phyloP scores from a whole-genome alignment of 2,797 vertebrate species.

The Orientallactaga sibirica region DNA sequence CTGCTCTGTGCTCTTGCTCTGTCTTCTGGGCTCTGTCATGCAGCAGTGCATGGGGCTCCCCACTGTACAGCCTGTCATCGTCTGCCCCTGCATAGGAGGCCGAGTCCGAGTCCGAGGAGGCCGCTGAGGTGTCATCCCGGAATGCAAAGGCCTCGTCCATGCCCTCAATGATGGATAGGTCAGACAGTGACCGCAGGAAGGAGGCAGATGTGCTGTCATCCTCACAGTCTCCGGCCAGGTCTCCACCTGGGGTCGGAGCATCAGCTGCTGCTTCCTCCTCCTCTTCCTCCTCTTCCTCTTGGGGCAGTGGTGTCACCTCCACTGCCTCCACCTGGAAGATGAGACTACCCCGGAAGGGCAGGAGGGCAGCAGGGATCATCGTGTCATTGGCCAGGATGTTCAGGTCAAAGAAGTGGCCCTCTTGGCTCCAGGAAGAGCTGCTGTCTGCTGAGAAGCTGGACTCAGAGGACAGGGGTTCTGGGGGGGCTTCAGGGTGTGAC shows the following conservation, averaged over 20 bases:
- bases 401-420: slow-evolving; percentile 82
- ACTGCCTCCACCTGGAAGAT: slow-evolving; percentile 97
- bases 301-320: slow-evolving; percentile 94
- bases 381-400: slow-evolving; percentile 89
- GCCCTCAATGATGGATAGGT: slow-evolving; percentile 96
- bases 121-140: slow-evolving; percentile 94
- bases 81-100: slow-evolving; percentile 95
- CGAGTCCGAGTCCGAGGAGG: slow-evolving; percentile 91
- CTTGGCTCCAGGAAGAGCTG: slow-evolving; percentile 88
- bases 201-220: slow-evolving; percentile 95
- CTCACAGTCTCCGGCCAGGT: slow-evolving; percentile 73
- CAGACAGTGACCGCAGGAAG: slow-evolving; percentile 96
- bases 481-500: background rate
- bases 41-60: slow-evolving; percentile 90
- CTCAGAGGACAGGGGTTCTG: background rate
- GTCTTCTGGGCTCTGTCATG: slow-evolving; percentile 55
- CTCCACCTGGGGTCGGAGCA: rapidly evolving
- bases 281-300: slow-evolving; percentile 87
- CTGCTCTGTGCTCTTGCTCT: slow-evolving; percentile 1
- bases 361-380: slow-evolving; percentile 95
- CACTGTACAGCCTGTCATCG: slow-evolving; percentile 93
- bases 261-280: slow-evolving; percentile 20
- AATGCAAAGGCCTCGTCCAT: slow-evolving; percentile 97
- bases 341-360: slow-evolving; percentile 95
- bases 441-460: slow-evolving; percentile 83